Conservation (phyloP, 1,140 invertebrate species). For the Eurytemora carolleeae region DNA sequence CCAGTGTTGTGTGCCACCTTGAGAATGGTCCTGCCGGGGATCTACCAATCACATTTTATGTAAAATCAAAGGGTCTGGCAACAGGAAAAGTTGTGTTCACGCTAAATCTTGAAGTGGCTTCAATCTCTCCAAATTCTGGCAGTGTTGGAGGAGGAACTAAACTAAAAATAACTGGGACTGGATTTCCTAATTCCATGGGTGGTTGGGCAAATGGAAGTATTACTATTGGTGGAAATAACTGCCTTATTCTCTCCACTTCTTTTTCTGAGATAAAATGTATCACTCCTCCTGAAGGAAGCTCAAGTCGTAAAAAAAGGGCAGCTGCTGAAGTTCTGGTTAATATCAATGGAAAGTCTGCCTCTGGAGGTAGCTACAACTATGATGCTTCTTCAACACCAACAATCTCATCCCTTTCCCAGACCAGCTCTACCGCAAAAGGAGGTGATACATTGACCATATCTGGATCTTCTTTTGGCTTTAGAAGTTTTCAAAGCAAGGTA, state of each 20-base stretch:
- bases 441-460: conserved; percentile 6
- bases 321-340: conserved; percentile 11
- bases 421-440: background rate
- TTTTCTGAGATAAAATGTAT: conserved; percentile 7
- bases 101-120: background rate
- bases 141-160: conserved; percentile 13
- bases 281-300: background rate
- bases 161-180: conserved; percentile 5
- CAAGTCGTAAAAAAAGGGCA: too few species aligned
- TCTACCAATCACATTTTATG: background rate
- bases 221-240: background rate
- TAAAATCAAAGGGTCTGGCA: background rate
- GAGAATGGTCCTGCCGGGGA: background rate
- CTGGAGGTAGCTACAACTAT: background rate
- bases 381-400: background rate
- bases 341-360: conserved; percentile 1
- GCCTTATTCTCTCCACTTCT: background rate
- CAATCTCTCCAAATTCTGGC: background rate
- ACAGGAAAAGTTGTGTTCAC: background rate
- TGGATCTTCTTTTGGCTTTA: background rate
- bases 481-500: background rate
- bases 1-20: background rate
- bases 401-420: background rate
- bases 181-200: conserved; percentile 5
- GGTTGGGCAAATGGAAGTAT: background rate